These are phyloP conservation scores for Gonioctena quinquepunctata DNA, from an alignment of 1,140 invertebrate species.

Conservation along the genomic window DNA sequence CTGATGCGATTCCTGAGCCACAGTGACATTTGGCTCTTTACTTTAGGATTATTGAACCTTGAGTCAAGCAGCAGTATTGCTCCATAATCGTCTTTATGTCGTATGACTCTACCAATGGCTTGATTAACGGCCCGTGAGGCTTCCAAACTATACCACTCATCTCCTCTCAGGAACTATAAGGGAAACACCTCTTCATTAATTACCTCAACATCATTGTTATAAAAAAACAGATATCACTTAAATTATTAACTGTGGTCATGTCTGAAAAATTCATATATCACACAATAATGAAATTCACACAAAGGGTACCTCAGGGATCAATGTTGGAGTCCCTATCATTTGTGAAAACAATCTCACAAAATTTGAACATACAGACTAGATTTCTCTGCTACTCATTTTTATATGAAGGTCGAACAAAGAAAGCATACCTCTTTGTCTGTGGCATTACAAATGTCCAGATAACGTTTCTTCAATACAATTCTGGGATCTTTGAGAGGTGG, in stretches of 20 bases:
- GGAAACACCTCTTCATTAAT: too few species aligned
- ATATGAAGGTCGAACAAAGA: not conserved
- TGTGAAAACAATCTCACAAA: too few species aligned
- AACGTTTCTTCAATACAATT: slow-evolving; percentile 89
- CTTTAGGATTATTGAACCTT: slow-evolving; percentile 70
- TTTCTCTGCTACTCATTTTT: too few species aligned
- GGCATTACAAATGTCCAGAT: slow-evolving; percentile 75
- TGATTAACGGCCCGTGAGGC: slow-evolving; percentile 97
- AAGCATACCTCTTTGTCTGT: slow-evolving; percentile 62
- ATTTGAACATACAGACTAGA: too few species aligned
- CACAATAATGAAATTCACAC: too few species aligned
- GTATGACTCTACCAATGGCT: slow-evolving; percentile 88
- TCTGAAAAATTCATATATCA: too few species aligned
- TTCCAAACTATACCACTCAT: slow-evolving; percentile 93
- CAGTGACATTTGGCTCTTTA: slow-evolving; percentile 76
- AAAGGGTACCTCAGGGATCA: too few species aligned
- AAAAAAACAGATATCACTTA: too few species aligned
- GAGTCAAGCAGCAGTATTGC: slow-evolving; percentile 91
- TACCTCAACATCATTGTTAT: too few species aligned
- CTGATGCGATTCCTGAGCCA: slow-evolving; percentile 80
- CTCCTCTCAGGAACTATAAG: slow-evolving; percentile 67
- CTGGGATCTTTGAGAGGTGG: slow-evolving; percentile 90
- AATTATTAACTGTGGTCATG: too few species aligned
- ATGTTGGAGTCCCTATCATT: too few species aligned
- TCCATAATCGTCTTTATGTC: slow-evolving; percentile 93